Conservation (phyloP, 2,113 vertebrate species). For the Eretmochelys imbricata region DNA sequence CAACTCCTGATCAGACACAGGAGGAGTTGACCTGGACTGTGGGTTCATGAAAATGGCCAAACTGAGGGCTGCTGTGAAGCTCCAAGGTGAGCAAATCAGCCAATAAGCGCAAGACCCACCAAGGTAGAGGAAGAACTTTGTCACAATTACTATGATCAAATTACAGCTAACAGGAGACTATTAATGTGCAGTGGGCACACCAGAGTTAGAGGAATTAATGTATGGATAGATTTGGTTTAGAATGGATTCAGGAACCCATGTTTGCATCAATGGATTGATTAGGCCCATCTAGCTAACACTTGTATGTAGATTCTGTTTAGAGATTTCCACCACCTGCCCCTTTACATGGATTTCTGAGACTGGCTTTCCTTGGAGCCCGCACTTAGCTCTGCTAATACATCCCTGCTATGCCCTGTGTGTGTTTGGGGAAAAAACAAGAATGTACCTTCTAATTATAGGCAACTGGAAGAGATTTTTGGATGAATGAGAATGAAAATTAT, state of each 20-base stretch:
- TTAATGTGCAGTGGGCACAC: fast-evolving
- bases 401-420: not conserved
- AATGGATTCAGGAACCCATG: fast-evolving
- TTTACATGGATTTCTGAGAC: not conserved
- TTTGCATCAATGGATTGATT: not conserved
- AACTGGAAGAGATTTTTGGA: not conserved
- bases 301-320: not conserved
- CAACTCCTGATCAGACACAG: too few species aligned
- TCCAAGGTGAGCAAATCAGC: too few species aligned
- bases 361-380: not conserved
- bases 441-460: fast-evolving
- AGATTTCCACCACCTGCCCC: not conserved
- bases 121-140: too few species aligned
- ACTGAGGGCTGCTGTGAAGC: too few species aligned
- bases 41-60: too few species aligned
- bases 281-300: not conserved
- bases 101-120: too few species aligned
- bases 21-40: too few species aligned
- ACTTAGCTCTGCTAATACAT: not conserved
- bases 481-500: not conserved
- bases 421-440: fast-evolving
- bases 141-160: not conserved
- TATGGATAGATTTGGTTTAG: fast-evolving
- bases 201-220: not conserved
- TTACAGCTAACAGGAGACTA: not conserved